phyloP scores from a whole-genome alignment of 2,113 vertebrate genomes.

The Rhagologus leucostigma region DNA sequence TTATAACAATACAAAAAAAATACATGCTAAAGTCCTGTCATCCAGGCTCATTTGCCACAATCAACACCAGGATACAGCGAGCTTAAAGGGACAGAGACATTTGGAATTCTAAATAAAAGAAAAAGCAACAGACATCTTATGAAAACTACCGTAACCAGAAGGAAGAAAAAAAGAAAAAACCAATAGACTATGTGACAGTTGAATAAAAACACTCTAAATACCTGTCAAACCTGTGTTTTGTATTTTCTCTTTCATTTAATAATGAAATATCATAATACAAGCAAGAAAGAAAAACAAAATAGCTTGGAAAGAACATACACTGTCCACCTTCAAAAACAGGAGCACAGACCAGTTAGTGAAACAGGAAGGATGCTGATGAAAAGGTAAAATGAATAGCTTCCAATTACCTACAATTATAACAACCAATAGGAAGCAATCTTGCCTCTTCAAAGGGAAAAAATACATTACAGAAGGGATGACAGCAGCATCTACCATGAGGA shows the following conservation, averaged over 20 bases:
- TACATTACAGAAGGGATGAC: not conserved
- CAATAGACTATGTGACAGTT: not conserved
- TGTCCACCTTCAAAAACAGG: constrained; percentile 35
- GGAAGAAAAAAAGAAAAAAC: too few relatives aligned
- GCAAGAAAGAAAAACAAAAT: constrained; percentile 34
- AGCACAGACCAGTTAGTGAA: constrained; percentile 8
- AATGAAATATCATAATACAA: constrained; percentile 21
- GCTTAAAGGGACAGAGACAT: not conserved
- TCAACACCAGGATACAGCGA: not conserved
- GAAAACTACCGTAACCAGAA: not conserved
- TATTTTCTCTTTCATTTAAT: constrained; percentile 14
- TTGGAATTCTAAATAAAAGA: not conserved
- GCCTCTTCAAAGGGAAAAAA: constrained; percentile 41
- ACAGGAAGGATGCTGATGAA: constrained; percentile 62
- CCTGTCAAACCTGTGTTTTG: not conserved
- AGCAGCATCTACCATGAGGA: not conserved
- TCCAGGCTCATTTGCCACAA: not conserved
- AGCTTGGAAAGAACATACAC: constrained; percentile 45
- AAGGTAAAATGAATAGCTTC: constrained; percentile 54
- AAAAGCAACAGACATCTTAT: not conserved
- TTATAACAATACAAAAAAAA: not conserved
- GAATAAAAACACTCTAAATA: not conserved
- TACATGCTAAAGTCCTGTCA: not conserved
- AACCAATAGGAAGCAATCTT: constrained; percentile 50
- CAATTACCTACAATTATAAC: constrained; percentile 56